These are phyloP conservation scores for Platysteira castanea DNA, from an alignment of 2,113 vertebrate species.

Conservation along the genomic window DNA sequence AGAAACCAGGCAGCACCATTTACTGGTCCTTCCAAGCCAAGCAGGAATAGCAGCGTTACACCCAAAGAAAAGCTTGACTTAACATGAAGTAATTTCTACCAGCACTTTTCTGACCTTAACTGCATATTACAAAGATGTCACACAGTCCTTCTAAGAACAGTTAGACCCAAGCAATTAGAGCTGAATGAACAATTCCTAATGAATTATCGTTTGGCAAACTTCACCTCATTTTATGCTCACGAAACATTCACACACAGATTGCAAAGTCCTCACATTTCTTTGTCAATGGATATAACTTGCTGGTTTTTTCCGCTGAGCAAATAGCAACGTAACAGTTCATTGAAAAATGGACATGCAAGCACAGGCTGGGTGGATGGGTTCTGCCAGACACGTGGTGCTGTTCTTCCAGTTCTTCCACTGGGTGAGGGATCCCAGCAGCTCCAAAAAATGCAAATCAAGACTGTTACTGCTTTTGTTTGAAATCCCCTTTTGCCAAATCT, in stretches of 20 bases:
- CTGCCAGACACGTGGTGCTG: not conserved
- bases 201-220: conserved; percentile 5
- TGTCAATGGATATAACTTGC: not conserved
- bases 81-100: not conserved
- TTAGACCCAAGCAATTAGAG: conserved; percentile 14
- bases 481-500: not conserved
- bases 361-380: not conserved
- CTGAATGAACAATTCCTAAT: conserved; percentile 20
- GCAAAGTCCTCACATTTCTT: not conserved
- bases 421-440: accelerated
- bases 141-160: not conserved
- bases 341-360: not conserved
- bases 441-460: not conserved
- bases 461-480: not conserved
- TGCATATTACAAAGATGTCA: not conserved
- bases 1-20: not conserved
- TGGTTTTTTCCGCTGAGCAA: not conserved
- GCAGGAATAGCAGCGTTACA: not conserved
- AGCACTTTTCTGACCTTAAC: not conserved
- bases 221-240: not conserved
- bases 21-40: not conserved
- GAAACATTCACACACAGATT: not conserved
- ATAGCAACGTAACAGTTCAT: not conserved
- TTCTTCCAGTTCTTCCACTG: not conserved
- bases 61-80: not conserved